A percentile compares a stretch with the other conserved stretches of the same genome.
Conservation (phyloP, 1,140 invertebrate genomes). For the Bombus picipes region DNA sequence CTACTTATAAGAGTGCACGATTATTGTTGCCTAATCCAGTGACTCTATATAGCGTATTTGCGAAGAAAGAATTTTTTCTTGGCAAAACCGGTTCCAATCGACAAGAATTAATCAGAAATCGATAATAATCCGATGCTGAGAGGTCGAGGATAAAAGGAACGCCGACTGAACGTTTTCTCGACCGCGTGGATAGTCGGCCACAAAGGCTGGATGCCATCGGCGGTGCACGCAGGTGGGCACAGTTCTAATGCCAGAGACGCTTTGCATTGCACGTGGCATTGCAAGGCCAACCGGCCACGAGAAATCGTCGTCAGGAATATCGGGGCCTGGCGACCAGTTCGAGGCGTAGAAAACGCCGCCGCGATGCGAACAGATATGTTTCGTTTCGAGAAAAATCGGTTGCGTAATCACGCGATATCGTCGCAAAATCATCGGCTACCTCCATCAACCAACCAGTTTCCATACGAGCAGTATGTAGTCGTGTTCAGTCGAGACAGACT, state of each 20-base stretch:
- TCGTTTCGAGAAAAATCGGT: constrained; percentile 46
- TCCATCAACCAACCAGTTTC: background rate
- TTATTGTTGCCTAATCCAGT: background rate
- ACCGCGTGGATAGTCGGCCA: constrained; percentile 15
- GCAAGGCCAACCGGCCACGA: constrained; percentile 64
- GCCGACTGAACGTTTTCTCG: constrained; percentile 13
- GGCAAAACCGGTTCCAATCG: background rate
- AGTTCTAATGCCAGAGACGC: constrained; percentile 54
- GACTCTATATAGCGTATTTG: background rate
- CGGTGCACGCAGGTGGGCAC: constrained; percentile 41
- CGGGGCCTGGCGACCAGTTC: constrained; percentile 23
- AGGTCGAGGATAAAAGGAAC: constrained; percentile 8
- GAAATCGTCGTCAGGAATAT: constrained; percentile 51
- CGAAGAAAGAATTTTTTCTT: background rate
- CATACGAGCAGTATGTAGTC: background rate
- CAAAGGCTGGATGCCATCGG: constrained; percentile 52
- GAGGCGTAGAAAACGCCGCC: constrained; percentile 47
- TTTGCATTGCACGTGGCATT: constrained; percentile 62
- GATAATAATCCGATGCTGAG: background rate
- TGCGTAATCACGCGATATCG: constrained; percentile 50
- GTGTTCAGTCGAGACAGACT: background rate
- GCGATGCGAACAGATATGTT: constrained; percentile 17
- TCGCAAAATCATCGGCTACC: background rate
- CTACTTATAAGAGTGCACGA: background rate
- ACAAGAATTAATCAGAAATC: background rate